Evolutionary conservation across 2,888 invertebrate genomes (phyloP), one percentile per base, ranked within the genome.

Genomic region (Oscheius sp.): DNA sequence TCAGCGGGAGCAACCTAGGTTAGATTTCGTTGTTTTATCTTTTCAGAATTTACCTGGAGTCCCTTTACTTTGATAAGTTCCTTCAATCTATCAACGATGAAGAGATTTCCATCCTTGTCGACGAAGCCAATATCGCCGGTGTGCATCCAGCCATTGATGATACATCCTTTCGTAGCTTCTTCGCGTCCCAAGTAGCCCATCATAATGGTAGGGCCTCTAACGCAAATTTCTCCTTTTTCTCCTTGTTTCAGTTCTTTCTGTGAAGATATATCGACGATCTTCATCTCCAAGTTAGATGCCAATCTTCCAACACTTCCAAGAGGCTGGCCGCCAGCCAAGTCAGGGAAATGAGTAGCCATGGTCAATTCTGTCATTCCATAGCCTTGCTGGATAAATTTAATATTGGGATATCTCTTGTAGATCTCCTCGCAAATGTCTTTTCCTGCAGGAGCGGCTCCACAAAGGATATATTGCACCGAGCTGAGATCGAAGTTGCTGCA

Each of bases 1-100:
- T 95, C 94, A 0, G 94, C 93, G 2, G 94, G 94, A 0, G 94
- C 91, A 6, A 95, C 94, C 77, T 82, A 53, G n/a, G n/a, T n/a
- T n/a, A n/a, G n/a, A n/a, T 15, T 8, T 10, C 29, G 3, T 45
- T n/a, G n/a, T n/a, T n/a, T 25, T 8, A 53, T 17, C 20, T 8
- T n/a, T n/a, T n/a, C n/a, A n/a, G n/a, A n/a, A n/a, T n/a, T 12
- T 58, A 83, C 83, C 75, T 84, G 84, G 3, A 80, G 70, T 46
- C 84, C 84, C 50, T 82, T 82, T 15, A 84, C 84, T 70, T 84
- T 86, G 69, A 84, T 84, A n/a, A 85, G 70, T 65, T 85, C 85
- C 52, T 85, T 85, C 17, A 82, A 50, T 25, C 85, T 68, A 68
- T 85, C 84, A 6, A 84, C 84, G 50, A 84, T 76, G 70, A 75